Base-by-base conservation (phyloP, 2,797 vertebrate genomes). In the Enteromius treurensis region DNA sequence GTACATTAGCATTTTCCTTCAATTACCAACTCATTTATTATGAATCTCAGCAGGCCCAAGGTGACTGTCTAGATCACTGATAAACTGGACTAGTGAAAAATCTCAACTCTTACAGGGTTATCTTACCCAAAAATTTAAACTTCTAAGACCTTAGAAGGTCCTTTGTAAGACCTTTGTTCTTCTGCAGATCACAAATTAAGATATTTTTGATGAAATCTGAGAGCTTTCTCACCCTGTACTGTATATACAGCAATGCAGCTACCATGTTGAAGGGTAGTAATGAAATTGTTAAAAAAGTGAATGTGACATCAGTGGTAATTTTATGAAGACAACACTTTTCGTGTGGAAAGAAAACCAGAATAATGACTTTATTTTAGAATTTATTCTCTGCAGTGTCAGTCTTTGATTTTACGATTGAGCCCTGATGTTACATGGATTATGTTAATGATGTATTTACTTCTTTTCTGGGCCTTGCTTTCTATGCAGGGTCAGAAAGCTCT, bases 1-100 rank as follows among this genome's bases (percentile, higher is more conserved):
- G 60, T 67, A 32, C 14, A 34, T n/a, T 51, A 67, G 58, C 26
- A 34, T 65, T 67, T 74, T 78, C 42, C 60, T 65, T 51, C 42
- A 49, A 45, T 78, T 67, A 67, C 34, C 29, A 2, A 32, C 77
- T 49, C 21, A 65, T 78, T 65, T 34, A 78, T 78, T 65, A 65
- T 67, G 42, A 32, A 23, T 51, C 60, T 34, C 29, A 51, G 60
- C 77, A 51, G 13, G 42, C 77, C 42, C 29, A 15, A 32, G 60
- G 87, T 29, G 6, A 34, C 26, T 8, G 60, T 78, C 76, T 49
- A 49, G 19, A 34, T 6, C 1, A 11, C 11, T 1, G 15, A 47
- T 13, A 49, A 15, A 23, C 29, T 64, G 40, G 58, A 47, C 15
- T 1, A 4, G 53, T 42, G 53, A 23, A 58, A 58, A 13, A 23